These are phyloP conservation scores for Drosophila novamexicana DNA, from an alignment of 1,140 invertebrate species.

Conservation along the genomic window DNA sequence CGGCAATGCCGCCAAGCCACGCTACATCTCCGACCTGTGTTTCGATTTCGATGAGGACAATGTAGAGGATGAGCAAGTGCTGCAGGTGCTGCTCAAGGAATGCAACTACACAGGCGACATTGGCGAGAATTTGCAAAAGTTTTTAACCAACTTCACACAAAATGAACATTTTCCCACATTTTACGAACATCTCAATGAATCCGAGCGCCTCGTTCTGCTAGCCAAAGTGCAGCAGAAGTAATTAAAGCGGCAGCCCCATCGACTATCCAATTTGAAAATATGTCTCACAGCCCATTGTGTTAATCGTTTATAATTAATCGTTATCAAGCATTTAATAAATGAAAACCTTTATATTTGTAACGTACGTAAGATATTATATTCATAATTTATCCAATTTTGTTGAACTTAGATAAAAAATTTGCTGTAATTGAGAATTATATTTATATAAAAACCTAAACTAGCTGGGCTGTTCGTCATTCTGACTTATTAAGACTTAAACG, in stretches of 20 bases:
- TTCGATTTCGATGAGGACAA: conserved; percentile 79
- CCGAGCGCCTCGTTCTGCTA: conserved; percentile 54
- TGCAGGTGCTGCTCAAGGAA: conserved; percentile 86
- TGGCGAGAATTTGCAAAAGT: conserved; percentile 87
- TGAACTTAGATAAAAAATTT: no score
- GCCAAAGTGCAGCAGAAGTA: conserved; percentile 63
- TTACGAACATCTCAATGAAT: conserved; percentile 86
- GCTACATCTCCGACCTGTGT: conserved; percentile 73
- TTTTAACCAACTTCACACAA: conserved; percentile 87
- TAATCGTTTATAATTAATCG: conserved; percentile 54
- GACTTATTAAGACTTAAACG: no score
- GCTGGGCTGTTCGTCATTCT: no score
- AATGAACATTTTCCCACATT: conserved; percentile 87
- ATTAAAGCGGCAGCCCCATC: conserved; percentile 7
- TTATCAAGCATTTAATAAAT: conserved; percentile 49
- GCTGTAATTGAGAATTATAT: background rate
- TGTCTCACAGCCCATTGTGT: conserved; percentile 40
- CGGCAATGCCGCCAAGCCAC: conserved; percentile 55
- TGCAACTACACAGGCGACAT: conserved; percentile 87
- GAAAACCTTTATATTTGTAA: conserved; percentile 39
- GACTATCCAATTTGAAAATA: conserved; percentile 12
- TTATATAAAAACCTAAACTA: background rate
- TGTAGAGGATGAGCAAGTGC: conserved; percentile 85
- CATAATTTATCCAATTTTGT: background rate
- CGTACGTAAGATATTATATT: background rate